Evolutionary conservation across 1,140 invertebrate species (phyloP).

Genomic region (Trinorchestia longiramus): DNA sequence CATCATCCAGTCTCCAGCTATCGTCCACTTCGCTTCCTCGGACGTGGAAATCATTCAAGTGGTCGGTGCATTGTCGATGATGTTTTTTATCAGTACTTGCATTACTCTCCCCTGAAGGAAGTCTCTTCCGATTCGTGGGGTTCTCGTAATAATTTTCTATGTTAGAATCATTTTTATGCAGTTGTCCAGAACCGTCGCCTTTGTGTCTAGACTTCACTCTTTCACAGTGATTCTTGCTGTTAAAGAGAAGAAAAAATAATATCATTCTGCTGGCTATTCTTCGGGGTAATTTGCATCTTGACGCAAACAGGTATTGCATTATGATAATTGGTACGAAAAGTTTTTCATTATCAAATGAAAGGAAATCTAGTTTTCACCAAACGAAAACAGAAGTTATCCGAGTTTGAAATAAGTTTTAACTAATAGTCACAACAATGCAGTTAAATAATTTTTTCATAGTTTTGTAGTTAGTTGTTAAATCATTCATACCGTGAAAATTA

Average conservation of each 20-base stretch:
- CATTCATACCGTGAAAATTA: too few relatives aligned
- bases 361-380: too few relatives aligned
- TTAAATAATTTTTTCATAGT: too few relatives aligned
- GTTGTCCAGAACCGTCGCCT: not conserved
- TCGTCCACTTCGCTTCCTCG: not conserved
- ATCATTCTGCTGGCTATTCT: not conserved
- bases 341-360: too few relatives aligned
- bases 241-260: not conserved
- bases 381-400: too few relatives aligned
- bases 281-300: not conserved
- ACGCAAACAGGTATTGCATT: not conserved
- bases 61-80: not conserved
- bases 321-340: too few relatives aligned
- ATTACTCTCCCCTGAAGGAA: not conserved
- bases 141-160: not conserved
- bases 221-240: not conserved
- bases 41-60: not conserved
- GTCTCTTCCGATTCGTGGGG: not conserved
- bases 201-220: not conserved
- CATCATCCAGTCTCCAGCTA: not conserved
- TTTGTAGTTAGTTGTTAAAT: too few relatives aligned
- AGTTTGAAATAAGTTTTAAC: too few relatives aligned
- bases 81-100: not conserved
- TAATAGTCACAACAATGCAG: too few relatives aligned
- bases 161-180: not conserved